A percentile compares a stretch with the other conserved stretches of the same genome.
Conservation (phyloP, 1,140 invertebrate genomes). For the Proales similis region DNA sequence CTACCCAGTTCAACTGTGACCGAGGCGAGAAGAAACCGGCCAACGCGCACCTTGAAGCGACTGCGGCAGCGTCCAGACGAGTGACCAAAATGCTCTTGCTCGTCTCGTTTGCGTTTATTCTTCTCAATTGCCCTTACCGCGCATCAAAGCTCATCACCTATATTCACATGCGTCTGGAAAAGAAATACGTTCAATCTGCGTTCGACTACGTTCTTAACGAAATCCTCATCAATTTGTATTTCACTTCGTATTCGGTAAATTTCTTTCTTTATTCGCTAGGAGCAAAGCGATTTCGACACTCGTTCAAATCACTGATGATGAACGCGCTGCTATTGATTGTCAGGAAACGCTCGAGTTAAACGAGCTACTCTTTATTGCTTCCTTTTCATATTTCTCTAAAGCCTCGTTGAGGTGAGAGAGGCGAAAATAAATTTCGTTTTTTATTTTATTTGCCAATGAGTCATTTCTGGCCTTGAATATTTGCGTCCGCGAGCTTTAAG, state of each 20-base stretch:
- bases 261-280: conserved; percentile 35
- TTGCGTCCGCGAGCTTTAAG: no score
- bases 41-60: background rate
- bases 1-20: background rate
- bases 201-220: conserved; percentile 31
- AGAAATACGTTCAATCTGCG: conserved; percentile 22
- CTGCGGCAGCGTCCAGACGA: background rate
- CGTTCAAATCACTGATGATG: conserved; percentile 1
- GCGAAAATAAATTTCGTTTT: no score
- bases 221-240: conserved; percentile 35
- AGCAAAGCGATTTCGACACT: conserved; percentile 22
- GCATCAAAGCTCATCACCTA: conserved; percentile 8
- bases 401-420: conserved; percentile 17
- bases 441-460: no score
- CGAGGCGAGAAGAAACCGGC: background rate
- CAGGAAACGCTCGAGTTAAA: no score
- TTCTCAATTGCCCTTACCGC: conserved; percentile 34
- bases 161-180: conserved; percentile 15
- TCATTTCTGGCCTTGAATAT: no score
- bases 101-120: conserved; percentile 21
- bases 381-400: conserved; percentile 2
- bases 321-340: no score
- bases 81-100: conserved; percentile 30
- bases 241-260: conserved; percentile 35
- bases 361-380: no score